phyloP scores from a whole-genome alignment of 2,797 vertebrate species.

The Sylvia borin region DNA sequence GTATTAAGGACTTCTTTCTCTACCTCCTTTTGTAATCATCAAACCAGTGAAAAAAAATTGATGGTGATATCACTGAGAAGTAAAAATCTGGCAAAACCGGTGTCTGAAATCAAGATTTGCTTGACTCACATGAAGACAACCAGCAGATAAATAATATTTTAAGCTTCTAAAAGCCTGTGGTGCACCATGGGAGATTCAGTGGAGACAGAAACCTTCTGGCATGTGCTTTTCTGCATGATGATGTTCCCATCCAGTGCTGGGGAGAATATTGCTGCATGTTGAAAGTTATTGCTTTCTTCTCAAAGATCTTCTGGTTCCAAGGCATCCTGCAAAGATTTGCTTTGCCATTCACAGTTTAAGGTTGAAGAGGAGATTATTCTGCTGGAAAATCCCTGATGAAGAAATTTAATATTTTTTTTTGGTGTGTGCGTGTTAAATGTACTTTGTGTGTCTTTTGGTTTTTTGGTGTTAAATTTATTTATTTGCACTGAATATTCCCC shows the following conservation, averaged over 20 bases:
- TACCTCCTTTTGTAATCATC: background rate
- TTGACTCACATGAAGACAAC: background rate
- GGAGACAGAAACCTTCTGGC: background rate
- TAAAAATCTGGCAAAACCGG: background rate
- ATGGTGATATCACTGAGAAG: background rate
- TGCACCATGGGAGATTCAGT: background rate
- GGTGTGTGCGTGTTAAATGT: background rate
- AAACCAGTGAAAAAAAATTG: background rate
- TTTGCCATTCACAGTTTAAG: background rate
- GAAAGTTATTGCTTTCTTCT: background rate
- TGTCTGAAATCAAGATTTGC: background rate
- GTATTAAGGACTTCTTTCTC: background rate
- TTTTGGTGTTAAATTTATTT: background rate
- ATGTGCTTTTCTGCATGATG: background rate
- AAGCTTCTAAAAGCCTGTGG: background rate
- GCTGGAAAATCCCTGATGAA: background rate
- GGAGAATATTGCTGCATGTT: background rate
- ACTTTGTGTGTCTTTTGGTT: too few species aligned
- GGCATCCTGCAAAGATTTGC: background rate
- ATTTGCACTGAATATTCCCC: background rate
- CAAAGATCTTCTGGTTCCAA: background rate
- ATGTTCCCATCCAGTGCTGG: too few species aligned
- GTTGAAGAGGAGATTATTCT: background rate
- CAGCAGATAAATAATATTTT: background rate
- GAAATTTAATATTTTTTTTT: background rate